Evolutionary conservation across 2,113 vertebrate genomes (phyloP).

Genomic region (Pimephales promelas): DNA sequence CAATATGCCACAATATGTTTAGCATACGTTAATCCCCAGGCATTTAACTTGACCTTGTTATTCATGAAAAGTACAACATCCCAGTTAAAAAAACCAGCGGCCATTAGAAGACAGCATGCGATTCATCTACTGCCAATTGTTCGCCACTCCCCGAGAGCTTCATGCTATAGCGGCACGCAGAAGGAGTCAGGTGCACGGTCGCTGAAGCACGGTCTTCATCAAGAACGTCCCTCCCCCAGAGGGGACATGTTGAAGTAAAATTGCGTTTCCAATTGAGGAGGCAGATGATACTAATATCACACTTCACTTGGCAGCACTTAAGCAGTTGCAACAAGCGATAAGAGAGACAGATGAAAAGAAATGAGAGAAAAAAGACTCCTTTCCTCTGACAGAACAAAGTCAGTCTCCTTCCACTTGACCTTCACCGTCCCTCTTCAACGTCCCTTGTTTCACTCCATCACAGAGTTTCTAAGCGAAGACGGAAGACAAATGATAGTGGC

Average conservation of each 20-base stretch:
- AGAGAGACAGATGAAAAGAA: conserved; percentile 2
- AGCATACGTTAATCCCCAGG: conserved; percentile 43
- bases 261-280: conserved; percentile 63
- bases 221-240: conserved; percentile 36
- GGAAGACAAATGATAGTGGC: neutral
- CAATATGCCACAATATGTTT: conserved; percentile 9
- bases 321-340: conserved; percentile 56
- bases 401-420: conserved; percentile 46
- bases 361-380: conserved; percentile 22
- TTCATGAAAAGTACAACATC: conserved; percentile 60
- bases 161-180: conserved; percentile 55
- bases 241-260: conserved; percentile 62
- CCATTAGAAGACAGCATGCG: conserved; percentile 28
- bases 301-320: conserved; percentile 67
- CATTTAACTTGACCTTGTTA: conserved; percentile 48
- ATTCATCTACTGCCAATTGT: conserved; percentile 57
- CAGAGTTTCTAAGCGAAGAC: conserved; percentile 1
- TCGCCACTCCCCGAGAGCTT: conserved; percentile 50
- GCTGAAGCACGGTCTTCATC: conserved; percentile 53
- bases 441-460: conserved; percentile 19
- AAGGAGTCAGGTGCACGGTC: conserved; percentile 61
- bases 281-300: conserved; percentile 75
- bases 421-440: conserved; percentile 32
- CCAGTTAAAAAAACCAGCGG: conserved; percentile 44
- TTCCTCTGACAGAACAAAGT: conserved; percentile 49